Base-by-base conservation (phyloP, 1,140 invertebrate genomes). In the Arctopsyche grandis region DNA sequence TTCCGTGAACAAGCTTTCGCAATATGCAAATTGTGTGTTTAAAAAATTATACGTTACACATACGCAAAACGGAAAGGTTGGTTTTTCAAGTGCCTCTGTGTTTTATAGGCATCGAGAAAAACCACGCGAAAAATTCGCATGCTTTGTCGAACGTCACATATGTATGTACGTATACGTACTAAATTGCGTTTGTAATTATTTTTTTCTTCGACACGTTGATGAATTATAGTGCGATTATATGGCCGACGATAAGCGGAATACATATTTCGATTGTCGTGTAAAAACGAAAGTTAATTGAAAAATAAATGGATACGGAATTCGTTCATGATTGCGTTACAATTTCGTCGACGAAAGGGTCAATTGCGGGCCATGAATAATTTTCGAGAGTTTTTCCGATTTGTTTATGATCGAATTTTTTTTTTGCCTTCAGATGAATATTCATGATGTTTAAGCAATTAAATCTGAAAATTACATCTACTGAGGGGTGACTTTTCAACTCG, bases 1-100 rank as follows among this genome's bases (percentile, higher is more conserved):
- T 66, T 66, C 24, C 63, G 24, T 66, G 63, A 66, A 66, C 63
- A 22, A 66, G 63, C 63, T 26, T 66, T 66, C 3, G 63, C 9
- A 24, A 26, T 66, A 66, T 66, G 63, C 63, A 66, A 66, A 66
- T 66, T 24, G 22, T 10, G 9, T 26, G 9, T 66, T 66, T 66
- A 24, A 66, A 66, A 66, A 66, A 66, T 66, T 66, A 66, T 22
- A 66, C 63, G 63, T 66, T 22, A 14, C 44, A 46, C 5, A 46
- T 14, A 52, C 63, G 63, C 24, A 7, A 38, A 38, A 38, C 29
- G 29, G 29, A 38, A 38, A 38, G 24, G 63, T 66, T 26, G 24
- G 24, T 66, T 26, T 66, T 12, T 10, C 26, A 66, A 21, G 63
- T 22, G 63, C 14, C 26, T 22, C 22, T 52, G 48, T 3, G 48